Evolutionary conservation across 2,797 vertebrate genomes (phyloP), one percentile per base, ranked within the genome.

Genomic region (Acipenser oxyrinchus): DNA sequence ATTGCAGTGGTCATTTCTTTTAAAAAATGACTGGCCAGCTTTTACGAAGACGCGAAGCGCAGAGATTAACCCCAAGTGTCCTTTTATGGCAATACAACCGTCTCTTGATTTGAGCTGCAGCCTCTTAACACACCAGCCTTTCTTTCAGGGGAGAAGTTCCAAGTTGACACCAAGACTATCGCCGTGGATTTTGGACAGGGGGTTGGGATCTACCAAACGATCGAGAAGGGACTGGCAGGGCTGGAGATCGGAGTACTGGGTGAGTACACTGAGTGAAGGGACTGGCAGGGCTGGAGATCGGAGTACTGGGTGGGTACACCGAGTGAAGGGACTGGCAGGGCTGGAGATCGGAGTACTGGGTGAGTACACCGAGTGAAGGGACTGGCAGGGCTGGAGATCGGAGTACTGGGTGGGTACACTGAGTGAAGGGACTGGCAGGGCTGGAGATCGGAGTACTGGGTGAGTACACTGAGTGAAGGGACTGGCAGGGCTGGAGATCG

Each of bases 181-280:
- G 89, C 89, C 6, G 94, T 90, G 37, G 95, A 99, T 82, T 99
- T 96, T 61, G 78, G 88, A 49, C 83, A 74, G n/a, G 55, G 69
- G 0, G 87, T 91, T 74, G 81, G 77, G 66, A 96, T 95, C 83
- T 99, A 99, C 76, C 51, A 71, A 0, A 90, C 86, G 82, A 93
- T 99, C 65, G 80, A 92, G 75, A 75, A 57, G 0, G 90, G 83
- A 63, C 77, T 99, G 78, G 69, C 78, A 10, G 92, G 88, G 15
- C 82, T 99, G 63, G 91, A 97, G 70, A 90, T 98, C 0, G 96
- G 96, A 5, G 75, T 98, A 65, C 81, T 99, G 72, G 95, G 96
- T 99, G 81, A 18, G 15, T 18, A 18, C 15, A 18, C 15, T 18
- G 15, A 18, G 15, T 18, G 15, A 18, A 18, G 15, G 15, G 15